phyloP scores from a whole-genome alignment of 2,113 vertebrate genomes.

The Protobothrops mucrosquamatus region DNA sequence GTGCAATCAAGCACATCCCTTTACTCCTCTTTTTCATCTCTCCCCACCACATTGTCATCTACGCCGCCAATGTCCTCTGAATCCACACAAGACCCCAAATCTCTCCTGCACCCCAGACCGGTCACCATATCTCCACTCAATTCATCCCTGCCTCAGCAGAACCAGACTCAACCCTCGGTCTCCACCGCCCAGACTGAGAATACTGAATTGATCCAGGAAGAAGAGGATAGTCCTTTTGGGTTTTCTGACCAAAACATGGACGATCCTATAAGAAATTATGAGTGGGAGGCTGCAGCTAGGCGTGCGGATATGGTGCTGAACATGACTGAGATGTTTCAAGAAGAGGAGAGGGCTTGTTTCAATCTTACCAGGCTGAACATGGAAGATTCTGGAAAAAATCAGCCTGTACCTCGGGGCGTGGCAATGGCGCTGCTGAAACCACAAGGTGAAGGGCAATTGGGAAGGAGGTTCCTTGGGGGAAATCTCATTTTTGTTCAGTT shows the following conservation, averaged over 20 bases:
- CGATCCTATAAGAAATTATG: neutral
- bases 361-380: neutral
- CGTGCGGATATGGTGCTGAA: neutral
- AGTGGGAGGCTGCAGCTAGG: neutral
- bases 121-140: neutral
- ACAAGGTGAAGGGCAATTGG: neutral
- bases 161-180: neutral
- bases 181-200: neutral
- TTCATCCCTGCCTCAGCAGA: neutral
- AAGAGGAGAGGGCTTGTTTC: neutral
- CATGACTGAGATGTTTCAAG: neutral
- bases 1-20: neutral
- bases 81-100: neutral
- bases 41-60: neutral
- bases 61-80: neutral
- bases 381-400: neutral
- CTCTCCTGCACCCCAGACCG: neutral
- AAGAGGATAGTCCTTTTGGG: neutral
- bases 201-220: neutral
- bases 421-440: conserved; percentile 11
- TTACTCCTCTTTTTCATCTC: neutral
- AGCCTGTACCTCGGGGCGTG: neutral
- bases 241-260: neutral
- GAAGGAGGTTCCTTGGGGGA: neutral
- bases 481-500: neutral